Conservation (phyloP, 2,113 vertebrate species). For the Lucifuga dentata region DNA sequence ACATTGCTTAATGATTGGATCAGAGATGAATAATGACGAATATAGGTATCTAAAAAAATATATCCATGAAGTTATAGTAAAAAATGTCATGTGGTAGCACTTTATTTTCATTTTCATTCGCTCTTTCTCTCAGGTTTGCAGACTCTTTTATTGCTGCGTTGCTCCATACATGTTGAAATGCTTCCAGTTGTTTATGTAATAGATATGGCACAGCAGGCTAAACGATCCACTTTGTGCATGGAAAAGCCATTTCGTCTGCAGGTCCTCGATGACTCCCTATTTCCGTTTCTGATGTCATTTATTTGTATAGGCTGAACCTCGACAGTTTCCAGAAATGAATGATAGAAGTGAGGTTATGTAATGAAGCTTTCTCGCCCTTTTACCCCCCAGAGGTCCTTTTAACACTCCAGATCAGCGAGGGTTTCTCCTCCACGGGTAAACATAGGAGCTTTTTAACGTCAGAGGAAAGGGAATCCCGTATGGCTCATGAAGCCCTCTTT, state of each 20-base stretch:
- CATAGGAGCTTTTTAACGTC: slow-evolving; percentile 23
- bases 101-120: slow-evolving; percentile 11
- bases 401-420: not conserved
- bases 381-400: slow-evolving; percentile 6
- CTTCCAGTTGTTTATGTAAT: slow-evolving; percentile 35
- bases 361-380: slow-evolving; percentile 6
- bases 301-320: slow-evolving; percentile 45
- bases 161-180: slow-evolving; percentile 27
- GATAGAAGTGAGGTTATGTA: slow-evolving; percentile 9
- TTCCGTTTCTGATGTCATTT: slow-evolving; percentile 55
- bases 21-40: too few relatives aligned
- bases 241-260: slow-evolving; percentile 63
- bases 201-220: slow-evolving; percentile 14
- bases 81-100: slow-evolving; percentile 1
- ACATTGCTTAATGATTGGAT: too few relatives aligned
- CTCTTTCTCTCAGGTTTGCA: slow-evolving; percentile 1
- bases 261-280: slow-evolving; percentile 6
- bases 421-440: slow-evolving; percentile 31
- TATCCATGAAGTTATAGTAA: not conserved
- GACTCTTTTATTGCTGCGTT: slow-evolving; percentile 39
- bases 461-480: slow-evolving; percentile 12
- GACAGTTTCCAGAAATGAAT: slow-evolving; percentile 14
- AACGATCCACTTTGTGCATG: slow-evolving; percentile 32
- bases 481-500: slow-evolving; percentile 12
- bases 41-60: too few relatives aligned